Base-by-base conservation (phyloP, 1,140 invertebrate genomes). In the Akabosia matsudoensis region DNA sequence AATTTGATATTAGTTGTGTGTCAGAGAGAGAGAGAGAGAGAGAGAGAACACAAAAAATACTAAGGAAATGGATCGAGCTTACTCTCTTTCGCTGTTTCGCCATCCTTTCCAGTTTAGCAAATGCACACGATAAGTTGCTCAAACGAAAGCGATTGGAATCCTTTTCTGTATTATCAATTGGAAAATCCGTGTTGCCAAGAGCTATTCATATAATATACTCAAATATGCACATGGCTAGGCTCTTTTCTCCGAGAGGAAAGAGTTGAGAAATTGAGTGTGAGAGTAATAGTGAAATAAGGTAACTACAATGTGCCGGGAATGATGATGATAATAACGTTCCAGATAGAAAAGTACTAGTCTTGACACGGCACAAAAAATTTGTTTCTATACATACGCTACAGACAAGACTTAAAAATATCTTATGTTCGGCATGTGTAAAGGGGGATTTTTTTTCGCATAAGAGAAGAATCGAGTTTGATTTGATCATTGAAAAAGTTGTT, bases 191-290 rank as follows among this genome's bases (percentile, higher is more conserved):
- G n/a, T n/a, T n/a, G 18, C 37, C 37, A 45, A 45, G 7, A 10
- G 7, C 37, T 18, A 45, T 7, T 45, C 37, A 45, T 10, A 45
- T 45, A 45, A n/a, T 24, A 4, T 61, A 61, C n/a, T 13, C 13
- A 14, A 61, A 4, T 10, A 61, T 10, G 14, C n/a, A n/a, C n/a
- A n/a, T n/a, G n/a, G n/a, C n/a, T n/a, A n/a, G n/a, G n/a, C n/a
- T n/a, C n/a, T n/a, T n/a, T n/a, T n/a, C n/a, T n/a, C n/a, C n/a
- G n/a, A n/a, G 54, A n/a, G 54, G 54, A 61, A 61, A 67, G 61
- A n/a, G 31, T 67, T 67, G 24, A 67, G 61, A 30, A 67, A 67
- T 67, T 67, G 61, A 67, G 61, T 67, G 61, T 4, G 61, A 16
- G 28, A 67, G 61, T 31, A 67, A 67, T 31, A 30, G 28, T 67